Evolutionary conservation across 2,797 vertebrate genomes (phyloP), one percentile per base, ranked within the genome.

Genomic region (Premnoplex brunnescens): DNA sequence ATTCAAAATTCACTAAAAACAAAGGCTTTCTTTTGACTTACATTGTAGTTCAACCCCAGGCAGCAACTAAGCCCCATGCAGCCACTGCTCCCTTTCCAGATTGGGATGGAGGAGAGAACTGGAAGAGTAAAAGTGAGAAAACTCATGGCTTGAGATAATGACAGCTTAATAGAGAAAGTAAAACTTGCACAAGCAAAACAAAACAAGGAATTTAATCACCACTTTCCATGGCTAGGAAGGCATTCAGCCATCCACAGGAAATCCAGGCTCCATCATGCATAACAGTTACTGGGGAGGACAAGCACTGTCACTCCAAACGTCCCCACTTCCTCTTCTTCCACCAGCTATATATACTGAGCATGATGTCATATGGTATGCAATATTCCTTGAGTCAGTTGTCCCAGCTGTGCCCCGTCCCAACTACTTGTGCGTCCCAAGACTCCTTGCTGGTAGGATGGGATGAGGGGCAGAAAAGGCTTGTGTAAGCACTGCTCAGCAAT

Each of bases 41-140:
- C 22, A 6, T 37, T 66, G 20, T 60, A 7, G 34, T 41, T 77
- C 3, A 3, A 37, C 28, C 34, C 63, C 72, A 59, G 32, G 12
- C 34, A 54, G 23, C 20, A 54, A n/a, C 46, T 59, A 66, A 66
- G 26, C 36, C 23, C 58, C 17, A 7, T 0, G 0, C 23, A 71
- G 39, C 64, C 8, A 64, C 46, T 0, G 0, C 30, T 86, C 71
- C 24, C 27, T 51, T 34, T 5, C 34, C 1, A 1, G 0, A 0
- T 14, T 43, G 59, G 8, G 14, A 55, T 48, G 27, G 23, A 7
- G 39, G 27, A 71, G 46, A 59, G 34, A 52, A 54, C 9, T 41
- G 52, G 44, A 64, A 64, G 24, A 77, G 39, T 64, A 30, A 17
- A 76, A 77, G 12, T 86, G 51, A 66, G 58, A n/a, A 77, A 54